Evolutionary conservation across 2,888 invertebrate species (phyloP), one percentile per base, ranked within the genome.

Genomic region (Drosophila setosimentum): DNA sequence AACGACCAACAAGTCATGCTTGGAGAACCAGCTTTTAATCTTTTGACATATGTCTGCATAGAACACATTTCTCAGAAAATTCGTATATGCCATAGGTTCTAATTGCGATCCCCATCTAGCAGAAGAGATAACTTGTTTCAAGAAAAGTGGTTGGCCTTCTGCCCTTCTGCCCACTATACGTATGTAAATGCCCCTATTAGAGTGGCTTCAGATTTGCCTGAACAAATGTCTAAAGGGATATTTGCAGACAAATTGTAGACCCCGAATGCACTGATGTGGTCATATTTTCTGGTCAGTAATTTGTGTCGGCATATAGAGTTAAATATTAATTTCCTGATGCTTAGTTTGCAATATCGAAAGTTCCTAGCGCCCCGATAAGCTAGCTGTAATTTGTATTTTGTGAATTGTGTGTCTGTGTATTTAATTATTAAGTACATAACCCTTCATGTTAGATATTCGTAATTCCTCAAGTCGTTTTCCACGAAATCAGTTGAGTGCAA

Each of bases 191-290:
- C n/a, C 27, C 27, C 8, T 42, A n/a, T n/a, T 24, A 27, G 27
- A 48, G 24, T n/a, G 18, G 16, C 24, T 24, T 45, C 45, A 45
- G 45, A 24, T 24, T 45, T 49, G 27, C 29, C 29, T 21, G 21
- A 40, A n/a, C 18, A 18, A 6, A 21, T 24, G 24, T 27, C 10
- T 21, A 30, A 24, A 27, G 27, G 37, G 18, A 58, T 53, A 18
- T 16, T 53, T 35, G n/a, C 21, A 53, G 42, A 42, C 11, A 18
- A 40, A n/a, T 24, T 42, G 35, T 18, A n/a, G 8, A 5, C 18
- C 21, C 16, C 32, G 35, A 37, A 57, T 48, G n/a, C 48, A 68
- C 37, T 73, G 45, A 53, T 70, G 50, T 78, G 69, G 66, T 58
- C n/a, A 61, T 58, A 54, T 48, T 70, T 61, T 74, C 66, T 55